Base-by-base conservation (phyloP, 92 coral and sea anemone genomes). In the Heliopora coerulea region DNA sequence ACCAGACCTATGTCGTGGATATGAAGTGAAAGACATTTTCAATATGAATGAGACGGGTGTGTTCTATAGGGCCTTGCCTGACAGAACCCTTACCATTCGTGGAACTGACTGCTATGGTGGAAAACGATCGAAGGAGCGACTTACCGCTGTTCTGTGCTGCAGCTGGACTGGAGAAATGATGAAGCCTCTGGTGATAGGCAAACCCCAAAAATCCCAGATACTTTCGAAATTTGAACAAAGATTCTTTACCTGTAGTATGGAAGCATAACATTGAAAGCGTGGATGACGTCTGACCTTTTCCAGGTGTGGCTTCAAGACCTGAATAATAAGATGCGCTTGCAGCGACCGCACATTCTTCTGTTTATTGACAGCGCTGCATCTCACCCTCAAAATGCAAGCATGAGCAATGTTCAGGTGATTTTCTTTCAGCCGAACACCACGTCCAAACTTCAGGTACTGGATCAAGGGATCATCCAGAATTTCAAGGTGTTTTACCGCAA, bases 161-260 rank as follows among this genome's bases (percentile, higher is more conserved):
- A 68, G 78, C 12, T 54, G 78, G 42, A 72, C 84, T 15, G 68
- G 75, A 40, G 74, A 50, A 72, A 72, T 64, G 70, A 80, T 61
- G 64, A 62, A 80, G 49, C 84, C 74, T 3, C 65, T 82, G 41
- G 70, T 58, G 68, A 82, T 82, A 37, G 77, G 81, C 42, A 82
- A 82, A 82, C 42, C 76, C 81, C 75, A 82, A 82, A n/a, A n/a
- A n/a, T n/a, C 48, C 81, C 64, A 46, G 65, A 62, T 49, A 72
- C 68, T 62, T 76, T 57, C 35, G 33, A 56, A n/a, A 59, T 4
- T 12, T 37, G 42, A 5, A 37, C 12, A 5, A 37, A 37, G 6
- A 37, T 5, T 5, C 6, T 4, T 37, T 5, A 37, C 12, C 42
- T 37, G 6, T 37, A 5, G 42, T 67, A 13, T 59, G 76, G 57